phyloP scores from a whole-genome alignment of 2,113 vertebrate genomes.

The Henicopernis longicauda region DNA sequence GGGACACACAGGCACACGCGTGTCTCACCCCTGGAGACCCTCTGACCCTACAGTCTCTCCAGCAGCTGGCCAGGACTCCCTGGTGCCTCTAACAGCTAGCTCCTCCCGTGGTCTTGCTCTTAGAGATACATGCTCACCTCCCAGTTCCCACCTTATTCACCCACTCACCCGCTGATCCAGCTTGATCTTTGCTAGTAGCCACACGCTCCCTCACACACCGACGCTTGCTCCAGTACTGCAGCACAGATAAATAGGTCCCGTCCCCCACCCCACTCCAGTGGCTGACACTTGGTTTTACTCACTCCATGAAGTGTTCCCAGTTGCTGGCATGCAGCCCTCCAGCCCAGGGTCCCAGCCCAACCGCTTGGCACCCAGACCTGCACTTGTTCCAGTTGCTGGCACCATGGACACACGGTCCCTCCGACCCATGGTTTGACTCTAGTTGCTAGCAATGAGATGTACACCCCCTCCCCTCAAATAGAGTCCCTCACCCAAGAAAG shows the following conservation, averaged over 20 bases:
- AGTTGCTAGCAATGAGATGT: background rate
- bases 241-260: background rate
- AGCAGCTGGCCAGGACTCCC: background rate
- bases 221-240: background rate
- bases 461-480: background rate
- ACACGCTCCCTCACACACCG: accelerated
- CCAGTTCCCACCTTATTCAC: background rate
- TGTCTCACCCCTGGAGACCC: accelerated
- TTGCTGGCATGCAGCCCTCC: background rate
- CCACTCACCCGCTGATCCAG: background rate
- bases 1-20: background rate
- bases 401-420: accelerated
- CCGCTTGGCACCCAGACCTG: background rate
- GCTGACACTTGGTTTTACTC: background rate
- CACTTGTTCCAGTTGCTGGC: background rate
- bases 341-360: background rate
- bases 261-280: background rate
- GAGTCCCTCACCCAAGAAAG: background rate
- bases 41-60: background rate
- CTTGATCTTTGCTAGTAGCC: background rate
- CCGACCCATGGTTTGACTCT: accelerated
- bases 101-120: background rate
- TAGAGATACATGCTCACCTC: background rate
- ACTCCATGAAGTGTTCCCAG: background rate
- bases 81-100: background rate